Evolutionary conservation across 2,888 invertebrate genomes (phyloP).

Genomic region (Scaptomyza polygonia): DNA sequence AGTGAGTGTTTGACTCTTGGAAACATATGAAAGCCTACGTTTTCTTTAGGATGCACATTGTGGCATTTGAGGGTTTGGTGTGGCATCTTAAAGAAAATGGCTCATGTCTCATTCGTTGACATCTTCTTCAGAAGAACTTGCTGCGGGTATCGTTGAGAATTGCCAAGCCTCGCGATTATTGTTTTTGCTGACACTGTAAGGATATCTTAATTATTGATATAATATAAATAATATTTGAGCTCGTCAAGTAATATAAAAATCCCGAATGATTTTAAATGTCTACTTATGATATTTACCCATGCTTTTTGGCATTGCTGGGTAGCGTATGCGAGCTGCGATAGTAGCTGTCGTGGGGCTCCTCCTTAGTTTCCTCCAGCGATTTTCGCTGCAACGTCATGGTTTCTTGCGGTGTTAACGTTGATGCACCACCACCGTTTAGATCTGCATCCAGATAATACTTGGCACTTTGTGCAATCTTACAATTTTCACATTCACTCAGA

Average conservation of each 20-base stretch:
- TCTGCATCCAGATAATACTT: slow-evolving; percentile 88
- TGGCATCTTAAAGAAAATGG: slow-evolving; percentile 83
- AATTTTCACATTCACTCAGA: slow-evolving; percentile 93
- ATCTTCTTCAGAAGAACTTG: slow-evolving; percentile 85
- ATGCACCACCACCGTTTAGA: slow-evolving; percentile 80
- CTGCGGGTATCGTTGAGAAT: slow-evolving; percentile 87
- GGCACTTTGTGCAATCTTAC: slow-evolving; percentile 90
- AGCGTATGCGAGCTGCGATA: slow-evolving; percentile 88
- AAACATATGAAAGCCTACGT: slow-evolving; percentile 59
- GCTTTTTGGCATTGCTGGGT: slow-evolving; percentile 87
- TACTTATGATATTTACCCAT: slow-evolving; percentile 79
- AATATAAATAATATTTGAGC: no score
- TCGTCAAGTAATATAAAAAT: no score
- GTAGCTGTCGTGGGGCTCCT: slow-evolving; percentile 85
- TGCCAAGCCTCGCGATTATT: slow-evolving; percentile 86
- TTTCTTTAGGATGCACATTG: slow-evolving; percentile 71
- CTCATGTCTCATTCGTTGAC: slow-evolving; percentile 85
- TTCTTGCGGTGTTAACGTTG: slow-evolving; percentile 86
- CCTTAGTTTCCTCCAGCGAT: slow-evolving; percentile 83
- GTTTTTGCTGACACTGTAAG: slow-evolving; percentile 84
- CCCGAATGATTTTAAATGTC: no score
- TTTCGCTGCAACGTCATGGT: slow-evolving; percentile 89
- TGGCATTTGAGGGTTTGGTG: slow-evolving; percentile 26
- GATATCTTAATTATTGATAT: background rate
- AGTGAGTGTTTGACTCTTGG: no score